phyloP scores from a whole-genome alignment of 2,113 vertebrate species.

The Rousettus leschenaultii region DNA sequence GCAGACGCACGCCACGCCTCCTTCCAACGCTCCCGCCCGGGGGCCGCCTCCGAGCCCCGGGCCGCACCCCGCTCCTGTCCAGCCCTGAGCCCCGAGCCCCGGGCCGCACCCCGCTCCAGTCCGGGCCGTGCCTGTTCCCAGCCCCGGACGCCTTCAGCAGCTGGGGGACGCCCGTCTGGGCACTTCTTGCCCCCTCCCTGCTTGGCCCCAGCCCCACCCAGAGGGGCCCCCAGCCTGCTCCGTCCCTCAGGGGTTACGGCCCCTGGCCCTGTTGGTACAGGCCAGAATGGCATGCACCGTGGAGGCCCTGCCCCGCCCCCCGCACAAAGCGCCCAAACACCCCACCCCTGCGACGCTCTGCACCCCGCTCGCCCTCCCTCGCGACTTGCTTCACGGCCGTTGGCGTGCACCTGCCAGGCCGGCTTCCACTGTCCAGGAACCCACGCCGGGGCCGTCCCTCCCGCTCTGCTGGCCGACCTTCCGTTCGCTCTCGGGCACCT shows the following conservation, averaged over 20 bases:
- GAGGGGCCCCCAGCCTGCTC: neutral
- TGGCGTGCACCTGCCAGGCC: accelerated
- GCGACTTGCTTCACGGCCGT: neutral
- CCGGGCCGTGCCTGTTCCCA: too few relatives aligned
- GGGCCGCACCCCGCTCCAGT: too few relatives aligned
- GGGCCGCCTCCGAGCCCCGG: too few relatives aligned
- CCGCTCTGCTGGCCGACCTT: accelerated
- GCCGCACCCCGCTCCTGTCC: too few relatives aligned
- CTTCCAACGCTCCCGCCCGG: too few relatives aligned
- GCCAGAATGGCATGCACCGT: too few relatives aligned
- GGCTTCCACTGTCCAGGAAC: accelerated
- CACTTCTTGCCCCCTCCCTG: neutral
- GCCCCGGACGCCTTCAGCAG: too few relatives aligned
- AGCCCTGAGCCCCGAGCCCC: too few relatives aligned
- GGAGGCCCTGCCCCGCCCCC: neutral
- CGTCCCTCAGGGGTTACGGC: neutral
- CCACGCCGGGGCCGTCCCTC: too few relatives aligned
- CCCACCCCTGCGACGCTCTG: too few relatives aligned
- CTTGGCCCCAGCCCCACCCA: neutral
- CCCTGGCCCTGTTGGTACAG: too few relatives aligned
- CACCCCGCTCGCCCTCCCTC: accelerated
- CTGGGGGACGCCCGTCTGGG: neutral
- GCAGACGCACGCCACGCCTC: too few relatives aligned
- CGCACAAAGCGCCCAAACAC: neutral
- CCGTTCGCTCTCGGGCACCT: neutral